A percentile compares a stretch with the other conserved stretches of the same genome.
Evolutionary conservation across 2,113 vertebrate genomes (phyloP).

Genomic region (Oncorhynchus keta): DNA sequence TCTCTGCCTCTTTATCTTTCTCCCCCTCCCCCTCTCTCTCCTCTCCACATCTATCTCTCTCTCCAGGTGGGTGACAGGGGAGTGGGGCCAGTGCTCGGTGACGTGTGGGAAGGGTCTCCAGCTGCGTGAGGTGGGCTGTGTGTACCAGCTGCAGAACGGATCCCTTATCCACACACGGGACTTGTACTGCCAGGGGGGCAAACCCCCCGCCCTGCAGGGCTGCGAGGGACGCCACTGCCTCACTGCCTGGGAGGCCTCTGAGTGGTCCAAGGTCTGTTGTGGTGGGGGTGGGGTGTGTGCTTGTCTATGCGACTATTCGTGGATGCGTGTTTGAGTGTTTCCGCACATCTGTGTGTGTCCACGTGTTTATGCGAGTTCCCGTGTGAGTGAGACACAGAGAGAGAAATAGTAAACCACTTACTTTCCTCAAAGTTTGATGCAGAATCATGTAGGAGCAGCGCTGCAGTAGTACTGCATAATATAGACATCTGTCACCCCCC

Average conservation of each 20-base stretch:
- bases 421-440: too few relatives aligned
- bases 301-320: too few relatives aligned
- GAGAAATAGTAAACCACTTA: too few relatives aligned
- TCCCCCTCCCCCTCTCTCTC: background rate
- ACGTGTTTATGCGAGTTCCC: too few relatives aligned
- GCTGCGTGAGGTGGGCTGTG: constrained; percentile 84
- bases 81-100: constrained; percentile 87
- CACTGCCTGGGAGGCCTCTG: constrained; percentile 90
- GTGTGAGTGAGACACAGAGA: too few relatives aligned
- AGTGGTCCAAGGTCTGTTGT: constrained; percentile 89
- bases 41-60: background rate
- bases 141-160: constrained; percentile 89
- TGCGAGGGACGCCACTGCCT: constrained; percentile 90
- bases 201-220: constrained; percentile 79
- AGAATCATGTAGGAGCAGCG: background rate
- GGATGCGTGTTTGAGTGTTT: too few relatives aligned
- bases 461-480: background rate
- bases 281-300: too few relatives aligned
- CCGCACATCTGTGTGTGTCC: too few relatives aligned
- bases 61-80: constrained; percentile 85
- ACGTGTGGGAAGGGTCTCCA: constrained; percentile 89
- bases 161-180: constrained; percentile 82
- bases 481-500: background rate
- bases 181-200: constrained; percentile 82
- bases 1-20: background rate